A percentile compares a stretch with the other conserved stretches of the same genome.
Conservation (phyloP, 1,140 invertebrate species). For the Dinoponera quadriceps region DNA sequence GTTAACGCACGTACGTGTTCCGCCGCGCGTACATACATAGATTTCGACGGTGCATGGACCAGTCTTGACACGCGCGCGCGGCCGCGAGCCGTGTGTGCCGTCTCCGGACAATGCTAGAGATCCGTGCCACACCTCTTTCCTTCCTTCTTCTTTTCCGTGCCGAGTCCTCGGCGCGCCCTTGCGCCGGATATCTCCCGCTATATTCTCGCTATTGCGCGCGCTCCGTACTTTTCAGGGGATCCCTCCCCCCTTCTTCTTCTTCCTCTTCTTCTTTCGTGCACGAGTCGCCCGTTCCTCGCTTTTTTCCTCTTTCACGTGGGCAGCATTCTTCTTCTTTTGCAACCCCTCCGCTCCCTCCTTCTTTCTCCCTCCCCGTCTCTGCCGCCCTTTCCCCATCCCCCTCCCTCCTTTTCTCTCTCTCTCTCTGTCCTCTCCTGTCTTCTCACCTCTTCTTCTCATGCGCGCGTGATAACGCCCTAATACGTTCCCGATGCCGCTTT, state of each 20-base stretch:
- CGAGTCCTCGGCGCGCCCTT: slow-evolving; percentile 79
- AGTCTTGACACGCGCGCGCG: slow-evolving; percentile 75
- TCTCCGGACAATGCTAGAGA: slow-evolving; percentile 79
- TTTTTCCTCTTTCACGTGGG: slow-evolving; percentile 22
- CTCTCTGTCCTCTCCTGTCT: slow-evolving; percentile 3
- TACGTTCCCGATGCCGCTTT: slow-evolving; percentile 68
- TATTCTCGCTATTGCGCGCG: slow-evolving; percentile 38
- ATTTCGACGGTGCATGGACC: slow-evolving; percentile 83
- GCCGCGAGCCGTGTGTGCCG: slow-evolving; percentile 71
- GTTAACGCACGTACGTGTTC: slow-evolving; percentile 71
- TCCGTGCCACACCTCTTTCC: slow-evolving; percentile 83
- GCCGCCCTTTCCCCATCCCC: slow-evolving; percentile 32
- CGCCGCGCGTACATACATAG: slow-evolving; percentile 79
- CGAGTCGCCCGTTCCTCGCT: slow-evolving; percentile 25
- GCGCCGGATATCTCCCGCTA: slow-evolving; percentile 71
- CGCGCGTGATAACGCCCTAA: slow-evolving; percentile 65
- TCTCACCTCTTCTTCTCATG: slow-evolving; percentile 7
- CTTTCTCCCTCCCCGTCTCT: slow-evolving; percentile 8
- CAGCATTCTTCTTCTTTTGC: slow-evolving; percentile 15
- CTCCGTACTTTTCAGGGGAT: slow-evolving; percentile 48
- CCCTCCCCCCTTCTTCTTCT: slow-evolving; percentile 46
- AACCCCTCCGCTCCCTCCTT: slow-evolving; percentile 26
- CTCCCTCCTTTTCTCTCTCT: neutral
- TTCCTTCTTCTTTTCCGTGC: slow-evolving; percentile 79
- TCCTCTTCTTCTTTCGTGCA: neutral